Evolutionary conservation across 1,140 invertebrate species (phyloP), one percentile per base, ranked within the genome.

Genomic region (Zeugodacus cucurbitae): DNA sequence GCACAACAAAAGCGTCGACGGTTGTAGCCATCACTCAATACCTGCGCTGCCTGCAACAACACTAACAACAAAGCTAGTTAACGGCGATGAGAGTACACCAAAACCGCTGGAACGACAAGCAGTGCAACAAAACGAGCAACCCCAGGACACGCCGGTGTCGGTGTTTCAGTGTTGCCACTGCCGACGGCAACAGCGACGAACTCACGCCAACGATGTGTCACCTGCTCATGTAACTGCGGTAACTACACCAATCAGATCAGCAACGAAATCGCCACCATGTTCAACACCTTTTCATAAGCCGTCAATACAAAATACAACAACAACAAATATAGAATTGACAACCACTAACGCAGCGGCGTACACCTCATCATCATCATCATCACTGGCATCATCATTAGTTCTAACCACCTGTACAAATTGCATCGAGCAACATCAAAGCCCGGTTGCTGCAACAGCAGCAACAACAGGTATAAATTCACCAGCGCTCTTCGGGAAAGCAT

Each of bases 331-430:
- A 37, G 34, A 74, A 14, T 37, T 41, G 67, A 37, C 17, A 41
- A 22, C 67, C 41, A 17, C 34, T 7, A 22, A 2, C 3, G 67
- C 58, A 26, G 58, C 58, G 22, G 14, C 62, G 32, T 32, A 3
- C 2, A 3, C 67, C 14, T 48, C n/a, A 48, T 37, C 44, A 17
- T 0, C 74, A 44, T 4, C 41, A 82, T 3, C 74, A 26, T 22
- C 22, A 82, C 10, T 17, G 26, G 5, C 74, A 82, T n/a, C 74
- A 82, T 11, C n/a, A 82, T 14, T 48, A 82, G 41, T 41, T 59
- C 85, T 34, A 17, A 54, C 54, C 14, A 29, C 48, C 48, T 29
- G 85, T 86, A 86, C 85, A 86, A 86, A 86, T 34, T 58, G 58
- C 57, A 54, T 54, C 11, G 41, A 48, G 74, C 74, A 54, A 48